These are phyloP conservation scores for Callyntrura sp. DNA, from an alignment of 2,888 invertebrate species.

Conservation along the genomic window DNA sequence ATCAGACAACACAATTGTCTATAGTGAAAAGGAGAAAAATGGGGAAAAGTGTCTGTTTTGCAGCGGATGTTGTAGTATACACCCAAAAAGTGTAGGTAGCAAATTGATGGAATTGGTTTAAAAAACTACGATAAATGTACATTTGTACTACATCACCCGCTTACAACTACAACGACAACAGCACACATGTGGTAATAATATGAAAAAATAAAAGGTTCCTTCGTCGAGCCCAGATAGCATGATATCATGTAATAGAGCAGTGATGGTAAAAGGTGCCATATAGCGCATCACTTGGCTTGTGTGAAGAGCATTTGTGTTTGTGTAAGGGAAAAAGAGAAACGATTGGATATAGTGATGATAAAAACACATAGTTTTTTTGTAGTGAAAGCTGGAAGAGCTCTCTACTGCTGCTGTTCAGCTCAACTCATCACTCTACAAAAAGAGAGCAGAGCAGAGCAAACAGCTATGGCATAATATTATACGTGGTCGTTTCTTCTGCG, in stretches of 20 bases:
- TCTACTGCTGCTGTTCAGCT: neutral
- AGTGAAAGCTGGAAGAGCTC: neutral
- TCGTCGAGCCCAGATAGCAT: neutral
- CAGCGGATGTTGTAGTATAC: neutral
- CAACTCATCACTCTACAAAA: neutral
- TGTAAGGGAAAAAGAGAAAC: neutral
- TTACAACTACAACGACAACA: neutral
- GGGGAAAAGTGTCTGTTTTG: neutral
- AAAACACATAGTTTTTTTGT: neutral
- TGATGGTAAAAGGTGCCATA: neutral
- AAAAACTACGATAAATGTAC: neutral
- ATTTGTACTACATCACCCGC: neutral
- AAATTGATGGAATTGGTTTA: neutral
- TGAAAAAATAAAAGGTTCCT: neutral
- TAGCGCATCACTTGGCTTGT: slow-evolving; percentile 22
- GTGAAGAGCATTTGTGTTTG: neutral
- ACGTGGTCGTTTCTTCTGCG: neutral
- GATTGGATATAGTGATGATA: neutral
- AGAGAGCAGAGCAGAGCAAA: neutral
- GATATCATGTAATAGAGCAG: neutral
- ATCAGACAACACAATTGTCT: neutral
- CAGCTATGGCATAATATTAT: neutral
- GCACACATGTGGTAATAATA: slow-evolving; percentile 3
- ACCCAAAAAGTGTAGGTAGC: slow-evolving; percentile 18
- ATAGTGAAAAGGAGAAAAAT: neutral